phyloP scores from a whole-genome alignment of 2,113 vertebrate genomes.

The Calidris pugnax region DNA sequence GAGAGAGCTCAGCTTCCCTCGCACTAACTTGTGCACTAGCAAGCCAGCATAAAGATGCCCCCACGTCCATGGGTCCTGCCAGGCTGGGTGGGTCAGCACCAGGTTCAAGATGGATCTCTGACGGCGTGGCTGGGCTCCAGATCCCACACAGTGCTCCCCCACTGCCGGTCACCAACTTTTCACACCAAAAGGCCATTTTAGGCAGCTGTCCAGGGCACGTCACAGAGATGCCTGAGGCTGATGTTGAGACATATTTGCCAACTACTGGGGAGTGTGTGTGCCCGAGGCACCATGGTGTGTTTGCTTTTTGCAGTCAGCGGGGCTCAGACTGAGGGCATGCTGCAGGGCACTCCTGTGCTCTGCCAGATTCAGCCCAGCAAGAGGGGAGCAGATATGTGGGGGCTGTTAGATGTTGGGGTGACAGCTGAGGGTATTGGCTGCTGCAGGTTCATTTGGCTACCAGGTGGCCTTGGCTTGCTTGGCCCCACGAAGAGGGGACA shows the following conservation, averaged over 20 bases:
- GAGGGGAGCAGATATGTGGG: not conserved
- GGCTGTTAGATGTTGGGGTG: not conserved
- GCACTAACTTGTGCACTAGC: not conserved
- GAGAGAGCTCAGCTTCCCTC: not conserved
- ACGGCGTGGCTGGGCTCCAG: not conserved
- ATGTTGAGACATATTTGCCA: not conserved
- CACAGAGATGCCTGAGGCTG: not conserved
- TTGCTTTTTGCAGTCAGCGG: not conserved
- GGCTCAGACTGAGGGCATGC: not conserved
- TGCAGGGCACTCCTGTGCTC: not conserved
- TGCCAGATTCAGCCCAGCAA: not conserved
- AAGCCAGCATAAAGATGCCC: not conserved
- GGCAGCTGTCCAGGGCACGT: not conserved
- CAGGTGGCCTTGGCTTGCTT: not conserved
- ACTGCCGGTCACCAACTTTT: not conserved
- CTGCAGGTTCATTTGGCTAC: not conserved
- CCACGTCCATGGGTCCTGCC: not conserved
- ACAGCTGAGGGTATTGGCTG: not conserved
- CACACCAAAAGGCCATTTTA: not conserved
- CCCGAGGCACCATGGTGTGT: not conserved
- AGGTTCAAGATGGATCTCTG: fast-evolving
- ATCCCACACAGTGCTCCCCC: not conserved
- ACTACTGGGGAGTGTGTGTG: fast-evolving
- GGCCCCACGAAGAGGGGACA: not conserved
- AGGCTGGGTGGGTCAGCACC: not conserved